Percentiles rank a stretch among this genome's conserved stretches.
Evolutionary conservation across 2,797 vertebrate species (phyloP).

Genomic region (Leptatherina wallacei): DNA sequence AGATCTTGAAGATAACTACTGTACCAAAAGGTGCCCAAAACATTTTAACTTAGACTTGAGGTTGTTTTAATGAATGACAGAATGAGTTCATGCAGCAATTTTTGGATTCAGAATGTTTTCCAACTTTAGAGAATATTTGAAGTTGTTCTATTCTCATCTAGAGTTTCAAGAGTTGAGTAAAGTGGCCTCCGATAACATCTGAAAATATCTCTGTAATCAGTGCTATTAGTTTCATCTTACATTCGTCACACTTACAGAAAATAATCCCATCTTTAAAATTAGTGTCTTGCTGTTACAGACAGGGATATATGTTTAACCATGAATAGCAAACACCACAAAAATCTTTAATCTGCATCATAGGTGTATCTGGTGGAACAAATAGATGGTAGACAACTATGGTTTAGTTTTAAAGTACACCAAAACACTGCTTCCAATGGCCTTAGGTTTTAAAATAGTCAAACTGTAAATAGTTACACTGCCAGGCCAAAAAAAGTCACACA

Average conservation of each 20-base stretch:
- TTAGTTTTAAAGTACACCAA: no score
- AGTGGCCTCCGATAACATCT: not conserved
- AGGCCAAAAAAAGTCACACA: no score
- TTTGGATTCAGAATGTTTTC: slow-evolving; percentile 26
- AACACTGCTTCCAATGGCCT: no score
- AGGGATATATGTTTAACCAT: not conserved
- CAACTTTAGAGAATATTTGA: slow-evolving; percentile 21
- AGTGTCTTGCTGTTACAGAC: not conserved
- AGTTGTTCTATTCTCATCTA: not conserved
- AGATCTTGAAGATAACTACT: slow-evolving; percentile 3
- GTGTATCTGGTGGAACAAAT: not conserved
- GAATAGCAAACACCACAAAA: not conserved
- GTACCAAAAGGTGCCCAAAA: slow-evolving; percentile 6
- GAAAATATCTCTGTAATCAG: not conserved
- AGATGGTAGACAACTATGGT: not conserved
- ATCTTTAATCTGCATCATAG: not conserved
- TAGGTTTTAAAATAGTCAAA: no score
- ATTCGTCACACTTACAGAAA: not conserved
- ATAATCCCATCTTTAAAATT: not conserved
- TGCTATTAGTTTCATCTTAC: not conserved
- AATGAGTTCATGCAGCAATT: slow-evolving; percentile 28
- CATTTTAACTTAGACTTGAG: slow-evolving; percentile 12
- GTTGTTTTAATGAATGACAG: slow-evolving; percentile 26
- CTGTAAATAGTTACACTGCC: no score
- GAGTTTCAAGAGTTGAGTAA: not conserved